Evolutionary conservation across 2,797 vertebrate genomes (phyloP), one percentile per base, ranked within the genome.

Genomic region (Phoxinus dragarum): DNA sequence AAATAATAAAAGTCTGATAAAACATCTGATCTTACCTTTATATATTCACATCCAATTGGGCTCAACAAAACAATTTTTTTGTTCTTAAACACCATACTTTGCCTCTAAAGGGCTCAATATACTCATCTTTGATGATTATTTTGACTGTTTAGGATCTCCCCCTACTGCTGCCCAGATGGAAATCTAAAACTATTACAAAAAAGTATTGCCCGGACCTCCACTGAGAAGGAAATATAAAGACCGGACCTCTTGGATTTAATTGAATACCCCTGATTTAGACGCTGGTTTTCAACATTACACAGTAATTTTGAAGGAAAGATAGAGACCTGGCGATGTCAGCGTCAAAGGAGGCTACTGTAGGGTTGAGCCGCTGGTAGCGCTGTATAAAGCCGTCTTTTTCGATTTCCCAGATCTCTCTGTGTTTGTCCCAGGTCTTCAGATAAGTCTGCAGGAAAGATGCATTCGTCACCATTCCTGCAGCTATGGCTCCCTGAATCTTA

Each of bases 361-460:
- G 94, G 88, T 97, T 97, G 85, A 95, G 94, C 17, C 92, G 94
- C 91, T 95, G 93, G 88, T 97, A 98, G 72, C 95, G 94, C 44
- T 93, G 93, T 71, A 98, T 97, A 31, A 97, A 95, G 42, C 93
- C 91, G 84, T 97, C 96, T 86, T 98, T 98, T 91, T 97, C 96
- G 73, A 95, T 95, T 87, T 96, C 95, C 97, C 97, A 98, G 91
- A 98, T 97, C 88, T 96, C 93, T 3, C 94, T 92, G 90, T 97
- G 95, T 88, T 95, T 95, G 81, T 97, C 96, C 97, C 97, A 98
- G 69, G 92, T 97, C 91, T 96, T 97, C 86, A 97, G 92, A 91
- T 97, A 97, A 44, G 91, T 87, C 92, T 96, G 95, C 79, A 98
- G 94, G 49, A 94, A 91, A 23, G 84, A 77, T 0, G 94, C 94